Percentiles rank a stretch among this genome's conserved stretches.
Evolutionary conservation across 2,888 invertebrate genomes (phyloP).

Genomic region (Callosobruchus maculatus): DNA sequence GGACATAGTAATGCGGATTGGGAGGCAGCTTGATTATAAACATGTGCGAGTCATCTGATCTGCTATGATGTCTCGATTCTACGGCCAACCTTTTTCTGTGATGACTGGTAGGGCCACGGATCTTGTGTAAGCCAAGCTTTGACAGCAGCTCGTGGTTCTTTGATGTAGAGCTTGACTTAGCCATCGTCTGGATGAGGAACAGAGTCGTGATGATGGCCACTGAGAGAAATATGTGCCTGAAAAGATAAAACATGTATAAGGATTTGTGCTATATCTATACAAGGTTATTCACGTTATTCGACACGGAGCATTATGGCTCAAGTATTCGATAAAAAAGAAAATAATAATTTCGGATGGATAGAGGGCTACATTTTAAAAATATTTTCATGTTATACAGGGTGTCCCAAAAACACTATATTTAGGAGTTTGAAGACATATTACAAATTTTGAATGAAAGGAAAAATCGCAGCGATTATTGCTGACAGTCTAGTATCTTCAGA

Average conservation of each 20-base stretch:
- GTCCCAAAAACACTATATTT: too few species aligned
- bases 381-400: too few species aligned
- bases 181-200: conserved; percentile 13
- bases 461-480: too few species aligned
- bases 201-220: conserved; percentile 21
- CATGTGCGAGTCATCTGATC: conserved; percentile 78
- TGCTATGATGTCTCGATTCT: conserved; percentile 66
- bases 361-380: too few species aligned
- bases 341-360: too few species aligned
- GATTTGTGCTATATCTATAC: neutral
- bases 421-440: too few species aligned
- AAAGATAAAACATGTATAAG: conserved; percentile 19
- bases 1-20: conserved; percentile 76
- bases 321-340: too few species aligned
- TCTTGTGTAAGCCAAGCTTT: conserved; percentile 70
- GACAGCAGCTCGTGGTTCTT: conserved; percentile 68
- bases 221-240: conserved; percentile 30
- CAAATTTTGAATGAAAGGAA: too few species aligned
- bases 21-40: conserved; percentile 83
- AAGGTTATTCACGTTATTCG: too few species aligned
- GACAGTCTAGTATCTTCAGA: too few species aligned
- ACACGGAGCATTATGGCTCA: too few species aligned
- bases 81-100: conserved; percentile 77
- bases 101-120: conserved; percentile 72
- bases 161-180: conserved; percentile 19